Conservation (phyloP, 2,888 invertebrate genomes). For the Ornithoptera priamus region DNA sequence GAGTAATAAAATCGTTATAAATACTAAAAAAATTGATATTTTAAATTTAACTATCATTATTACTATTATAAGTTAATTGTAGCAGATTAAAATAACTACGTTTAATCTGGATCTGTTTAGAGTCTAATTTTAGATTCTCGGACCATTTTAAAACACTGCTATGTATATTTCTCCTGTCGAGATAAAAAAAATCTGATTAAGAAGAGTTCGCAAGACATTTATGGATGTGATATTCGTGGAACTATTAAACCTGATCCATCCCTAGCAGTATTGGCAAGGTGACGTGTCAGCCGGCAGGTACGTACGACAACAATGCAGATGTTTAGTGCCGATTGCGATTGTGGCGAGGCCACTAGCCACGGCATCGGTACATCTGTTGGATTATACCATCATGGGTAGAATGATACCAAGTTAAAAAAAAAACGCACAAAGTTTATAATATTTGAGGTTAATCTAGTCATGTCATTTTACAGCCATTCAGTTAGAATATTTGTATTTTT, state of each 20-base stretch:
- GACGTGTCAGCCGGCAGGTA: conserved; percentile 35
- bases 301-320: conserved; percentile 42
- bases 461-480: no score
- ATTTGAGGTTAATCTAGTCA: no score
- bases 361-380: conserved; percentile 20
- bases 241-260: conserved; percentile 34
- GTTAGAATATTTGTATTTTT: no score
- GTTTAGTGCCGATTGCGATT: conserved; percentile 37
- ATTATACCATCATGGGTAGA: conserved; percentile 15
- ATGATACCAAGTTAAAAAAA: not conserved
- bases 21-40: no score
- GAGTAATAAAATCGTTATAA: no score
- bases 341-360: conserved; percentile 29
- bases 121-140: not conserved
- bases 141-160: no score
- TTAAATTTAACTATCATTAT: not conserved
- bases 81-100: not conserved
- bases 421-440: not conserved
- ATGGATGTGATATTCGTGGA: not conserved
- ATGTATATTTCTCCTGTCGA: no score
- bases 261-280: conserved; percentile 44
- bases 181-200: no score
- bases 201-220: not conserved
- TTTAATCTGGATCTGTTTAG: not conserved
- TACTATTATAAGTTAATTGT: not conserved